These are phyloP conservation scores for Frankliniella fusca DNA, from an alignment of 2,888 invertebrate genomes.

Conservation along the genomic window DNA sequence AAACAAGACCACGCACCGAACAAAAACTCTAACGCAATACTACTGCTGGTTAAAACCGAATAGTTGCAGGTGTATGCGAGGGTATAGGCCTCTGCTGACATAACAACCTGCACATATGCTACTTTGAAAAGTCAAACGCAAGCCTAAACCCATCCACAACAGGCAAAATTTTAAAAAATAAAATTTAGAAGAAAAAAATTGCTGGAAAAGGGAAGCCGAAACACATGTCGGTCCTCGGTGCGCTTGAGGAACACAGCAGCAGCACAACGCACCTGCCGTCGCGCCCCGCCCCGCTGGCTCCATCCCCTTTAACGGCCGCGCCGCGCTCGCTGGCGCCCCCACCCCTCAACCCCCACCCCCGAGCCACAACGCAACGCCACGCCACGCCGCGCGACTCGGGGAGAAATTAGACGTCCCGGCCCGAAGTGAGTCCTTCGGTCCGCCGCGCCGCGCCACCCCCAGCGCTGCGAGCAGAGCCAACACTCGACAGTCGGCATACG, in stretches of 20 bases:
- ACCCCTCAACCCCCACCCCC: neutral
- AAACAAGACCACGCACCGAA: too few relatives aligned
- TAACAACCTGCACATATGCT: too few relatives aligned
- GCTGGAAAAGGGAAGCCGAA: neutral
- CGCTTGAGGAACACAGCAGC: neutral
- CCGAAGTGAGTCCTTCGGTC: neutral
- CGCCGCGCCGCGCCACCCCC: neutral
- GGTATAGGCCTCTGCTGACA: too few relatives aligned
- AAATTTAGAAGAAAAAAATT: too few relatives aligned
- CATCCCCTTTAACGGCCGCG: slow-evolving; percentile 7
- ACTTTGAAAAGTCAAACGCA: too few relatives aligned
- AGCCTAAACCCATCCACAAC: neutral
- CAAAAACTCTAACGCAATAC: too few relatives aligned
- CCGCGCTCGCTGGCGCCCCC: neutral
- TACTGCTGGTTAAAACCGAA: too few relatives aligned
- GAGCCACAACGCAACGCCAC: too few relatives aligned
- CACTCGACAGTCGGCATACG: neutral
- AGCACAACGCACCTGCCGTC: neutral
- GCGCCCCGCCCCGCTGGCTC: neutral
- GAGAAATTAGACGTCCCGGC: neutral
- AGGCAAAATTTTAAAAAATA: too few relatives aligned
- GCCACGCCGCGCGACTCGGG: neutral
- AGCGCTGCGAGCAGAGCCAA: neutral
- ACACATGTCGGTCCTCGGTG: neutral
- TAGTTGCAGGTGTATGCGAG: too few relatives aligned